Percentiles rank a stretch among this genome's conserved stretches.
These are phyloP conservation scores for Dysmachus trigonus DNA, from an alignment of 2,888 invertebrate species.

Conservation along the genomic window DNA sequence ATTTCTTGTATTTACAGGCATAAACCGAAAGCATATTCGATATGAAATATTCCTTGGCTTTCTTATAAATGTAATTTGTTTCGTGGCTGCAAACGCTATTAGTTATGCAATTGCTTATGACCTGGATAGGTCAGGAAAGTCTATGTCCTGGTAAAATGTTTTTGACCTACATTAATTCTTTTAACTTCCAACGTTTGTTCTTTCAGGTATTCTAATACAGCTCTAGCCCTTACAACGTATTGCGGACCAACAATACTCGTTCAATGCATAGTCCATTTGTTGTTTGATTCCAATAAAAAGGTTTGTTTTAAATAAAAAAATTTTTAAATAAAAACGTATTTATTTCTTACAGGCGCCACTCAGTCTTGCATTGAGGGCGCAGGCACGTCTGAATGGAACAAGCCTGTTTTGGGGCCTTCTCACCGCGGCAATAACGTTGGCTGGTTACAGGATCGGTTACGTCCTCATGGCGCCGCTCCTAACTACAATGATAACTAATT, in stretches of 20 bases:
- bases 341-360: slow-evolving; percentile 53
- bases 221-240: slow-evolving; percentile 55
- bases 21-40: slow-evolving; percentile 57
- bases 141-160: slow-evolving; percentile 57
- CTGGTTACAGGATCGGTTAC: slow-evolving; percentile 56
- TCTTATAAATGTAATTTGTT: slow-evolving; percentile 56
- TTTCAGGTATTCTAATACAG: slow-evolving; percentile 54
- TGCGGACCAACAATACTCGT: slow-evolving; percentile 55
- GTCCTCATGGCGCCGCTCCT: slow-evolving; percentile 55
- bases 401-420: slow-evolving; percentile 57
- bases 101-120: slow-evolving; percentile 57
- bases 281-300: slow-evolving; percentile 54
- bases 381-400: slow-evolving; percentile 57
- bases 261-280: slow-evolving; percentile 54
- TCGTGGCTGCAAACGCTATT: slow-evolving; percentile 54
- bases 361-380: slow-evolving; percentile 57
- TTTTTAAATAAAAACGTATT: not conserved
- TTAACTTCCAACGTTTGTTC: not conserved
- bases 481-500: slow-evolving; percentile 54
- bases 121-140: slow-evolving; percentile 55
- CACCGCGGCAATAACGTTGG: slow-evolving; percentile 55
- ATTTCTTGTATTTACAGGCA: slow-evolving; percentile 49
- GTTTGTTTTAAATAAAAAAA: slow-evolving; percentile 48
- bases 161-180: not conserved
- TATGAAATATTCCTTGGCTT: slow-evolving; percentile 57